Evolutionary conservation across 2,113 vertebrate genomes (phyloP).

Genomic region (Poecile atricapillus): DNA sequence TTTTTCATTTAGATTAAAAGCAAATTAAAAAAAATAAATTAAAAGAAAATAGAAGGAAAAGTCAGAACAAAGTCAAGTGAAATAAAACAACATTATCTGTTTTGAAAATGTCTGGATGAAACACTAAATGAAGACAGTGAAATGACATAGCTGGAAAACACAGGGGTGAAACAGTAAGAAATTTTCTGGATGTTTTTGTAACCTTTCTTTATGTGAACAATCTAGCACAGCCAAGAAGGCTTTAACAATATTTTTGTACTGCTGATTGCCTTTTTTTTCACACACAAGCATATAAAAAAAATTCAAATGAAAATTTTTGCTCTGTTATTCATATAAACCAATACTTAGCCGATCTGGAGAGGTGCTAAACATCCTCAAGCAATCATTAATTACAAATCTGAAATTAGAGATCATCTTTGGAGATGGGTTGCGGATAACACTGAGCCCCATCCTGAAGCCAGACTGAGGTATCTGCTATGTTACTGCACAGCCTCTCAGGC

Average conservation of each 20-base stretch:
- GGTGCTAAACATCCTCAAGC: neutral
- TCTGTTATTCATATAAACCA: neutral
- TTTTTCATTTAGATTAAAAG: neutral
- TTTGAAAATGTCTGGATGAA: neutral
- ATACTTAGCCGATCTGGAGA: neutral
- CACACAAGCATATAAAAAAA: neutral
- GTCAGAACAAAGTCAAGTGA: neutral
- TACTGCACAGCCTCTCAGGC: no score
- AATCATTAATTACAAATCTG: neutral
- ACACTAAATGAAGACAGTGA: neutral
- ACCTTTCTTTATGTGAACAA: neutral
- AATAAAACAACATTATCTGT: neutral
- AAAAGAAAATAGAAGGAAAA: neutral
- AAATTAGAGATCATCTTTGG: neutral
- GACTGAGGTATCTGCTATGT: neutral
- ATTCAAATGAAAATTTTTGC: neutral
- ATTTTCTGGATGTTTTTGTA: neutral
- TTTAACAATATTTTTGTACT: neutral
- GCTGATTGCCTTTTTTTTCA: neutral
- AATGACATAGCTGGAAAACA: neutral
- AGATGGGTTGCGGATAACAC: neutral
- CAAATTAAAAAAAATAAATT: neutral
- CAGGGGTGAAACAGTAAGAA: neutral
- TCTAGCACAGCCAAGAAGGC: neutral
- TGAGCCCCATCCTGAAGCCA: neutral